Base-by-base conservation (phyloP, 2,797 vertebrate species). In the Rachycentron canadum region DNA sequence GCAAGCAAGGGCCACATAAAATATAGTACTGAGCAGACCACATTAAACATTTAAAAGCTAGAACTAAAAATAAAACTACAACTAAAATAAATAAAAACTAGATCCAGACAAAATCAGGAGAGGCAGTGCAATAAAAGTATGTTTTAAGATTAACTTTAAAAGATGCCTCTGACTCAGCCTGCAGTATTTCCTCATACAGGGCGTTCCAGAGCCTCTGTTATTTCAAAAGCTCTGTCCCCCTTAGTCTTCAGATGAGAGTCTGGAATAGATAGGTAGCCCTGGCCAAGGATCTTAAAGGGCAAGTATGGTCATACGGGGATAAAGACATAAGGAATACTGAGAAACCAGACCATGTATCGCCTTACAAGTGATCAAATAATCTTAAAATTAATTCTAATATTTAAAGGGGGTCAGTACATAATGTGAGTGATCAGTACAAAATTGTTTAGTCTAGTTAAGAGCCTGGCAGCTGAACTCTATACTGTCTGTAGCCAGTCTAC, bases 341-440 rank as follows among this genome's bases (percentile, higher is more conserved):
- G 28, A 7, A 30, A 8, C n/a, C 21, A 19, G 21, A 40, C 38
- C 21, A 34, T 72, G 2, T 26, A 61, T 12, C 9, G 28, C 11
- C 28, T n/a, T 64, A 43, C 49, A 49, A 64, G 28, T 36, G 5
- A 50, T 14, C 49, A 49, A 50, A 45, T 49, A 64, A 64, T n/a
- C 45, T 25, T 64, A 16, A 25, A 64, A 49, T 16, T 1, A 50
- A 23, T 61, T 43, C 23, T 43, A 45, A 62, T 45, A 62, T 28
- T 16, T 19, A 28, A 32, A 38, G 21, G 1, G 10, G n/a, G 34
- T 5, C 7, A 4, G 9, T 66, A 43, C 17, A 17, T 43, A 17
- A 43, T 43, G 49, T 66, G 11, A 23, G 3, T 52, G 49, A 26
- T 1, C 12, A 38, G 12, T 58, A 36, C 12, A 41, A 30, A 30